These are phyloP conservation scores for Nyctibius bracteatus DNA, from an alignment of 2,113 vertebrate genomes.

Conservation along the genomic window DNA sequence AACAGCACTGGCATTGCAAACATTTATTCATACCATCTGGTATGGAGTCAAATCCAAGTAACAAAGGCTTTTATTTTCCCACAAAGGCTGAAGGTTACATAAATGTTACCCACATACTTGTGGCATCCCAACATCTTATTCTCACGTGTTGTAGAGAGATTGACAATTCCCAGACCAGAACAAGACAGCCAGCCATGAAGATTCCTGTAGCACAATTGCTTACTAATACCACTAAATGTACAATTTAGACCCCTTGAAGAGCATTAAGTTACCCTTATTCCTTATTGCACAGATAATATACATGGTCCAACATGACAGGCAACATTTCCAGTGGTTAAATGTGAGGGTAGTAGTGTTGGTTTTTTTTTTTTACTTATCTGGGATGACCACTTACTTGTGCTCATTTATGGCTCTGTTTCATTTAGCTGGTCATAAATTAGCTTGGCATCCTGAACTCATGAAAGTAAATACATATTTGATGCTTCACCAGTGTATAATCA, in stretches of 20 bases:
- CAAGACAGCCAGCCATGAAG: not conserved
- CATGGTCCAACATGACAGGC: not conserved
- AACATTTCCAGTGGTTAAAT: constrained; percentile 34
- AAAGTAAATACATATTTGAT: constrained; percentile 16
- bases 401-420: not conserved
- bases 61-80: constrained; percentile 69
- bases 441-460: not conserved
- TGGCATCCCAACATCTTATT: constrained; percentile 37
- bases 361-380: not conserved
- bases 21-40: constrained; percentile 69
- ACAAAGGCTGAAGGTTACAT: constrained; percentile 49
- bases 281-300: not conserved
- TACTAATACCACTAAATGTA: not conserved
- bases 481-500: not conserved
- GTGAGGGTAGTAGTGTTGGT: not conserved
- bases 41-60: constrained; percentile 58
- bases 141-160: constrained; percentile 31
- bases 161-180: constrained; percentile 32
- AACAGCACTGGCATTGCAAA: constrained; percentile 55
- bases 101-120: constrained; percentile 46
- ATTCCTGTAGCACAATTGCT: constrained; percentile 23
- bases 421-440: constrained; percentile 30
- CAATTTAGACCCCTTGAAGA: constrained; percentile 15
- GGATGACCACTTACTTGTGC: not conserved
- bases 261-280: not conserved